Conservation (phyloP, 1,140 invertebrate species). For the Ganaspis sp. region DNA sequence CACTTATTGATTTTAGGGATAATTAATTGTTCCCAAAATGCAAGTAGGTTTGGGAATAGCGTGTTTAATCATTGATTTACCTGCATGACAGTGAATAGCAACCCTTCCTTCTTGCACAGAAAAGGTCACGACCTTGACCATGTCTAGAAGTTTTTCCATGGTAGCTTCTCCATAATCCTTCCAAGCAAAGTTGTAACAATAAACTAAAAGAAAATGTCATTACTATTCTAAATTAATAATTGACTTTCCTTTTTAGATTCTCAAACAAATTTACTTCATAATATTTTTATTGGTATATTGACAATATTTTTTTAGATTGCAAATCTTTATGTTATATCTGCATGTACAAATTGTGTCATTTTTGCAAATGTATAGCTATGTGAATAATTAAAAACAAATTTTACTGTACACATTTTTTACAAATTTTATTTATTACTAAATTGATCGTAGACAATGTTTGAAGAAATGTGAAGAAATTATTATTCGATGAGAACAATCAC, state of each 20-base stretch:
- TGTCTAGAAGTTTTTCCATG: slow-evolving; percentile 85
- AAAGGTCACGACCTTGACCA: slow-evolving; percentile 93
- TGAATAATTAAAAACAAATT: slow-evolving; percentile 31
- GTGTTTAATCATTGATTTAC: slow-evolving; percentile 74
- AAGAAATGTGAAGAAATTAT: no score
- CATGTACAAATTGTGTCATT: no score
- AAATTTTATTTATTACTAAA: slow-evolving; percentile 21
- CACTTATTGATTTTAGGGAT: background rate
- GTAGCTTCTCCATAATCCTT: slow-evolving; percentile 89
- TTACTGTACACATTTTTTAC: no score
- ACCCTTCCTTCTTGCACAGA: slow-evolving; percentile 88
- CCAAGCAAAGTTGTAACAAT: slow-evolving; percentile 92
- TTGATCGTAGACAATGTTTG: background rate
- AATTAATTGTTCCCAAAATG: background rate
- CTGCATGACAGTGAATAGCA: slow-evolving; percentile 94
- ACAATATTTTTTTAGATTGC: background rate
- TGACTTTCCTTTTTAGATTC: background rate
- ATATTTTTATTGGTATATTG: no score
- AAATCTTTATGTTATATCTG: no score
- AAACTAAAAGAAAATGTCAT: slow-evolving; percentile 78
- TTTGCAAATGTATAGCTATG: no score
- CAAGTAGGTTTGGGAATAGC: slow-evolving; percentile 7
- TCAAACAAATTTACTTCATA: no score
- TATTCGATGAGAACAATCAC: background rate
- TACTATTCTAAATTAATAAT: background rate